These are phyloP conservation scores for Todiramphus chloris DNA, from an alignment of 2,113 vertebrate species.

Conservation along the genomic window DNA sequence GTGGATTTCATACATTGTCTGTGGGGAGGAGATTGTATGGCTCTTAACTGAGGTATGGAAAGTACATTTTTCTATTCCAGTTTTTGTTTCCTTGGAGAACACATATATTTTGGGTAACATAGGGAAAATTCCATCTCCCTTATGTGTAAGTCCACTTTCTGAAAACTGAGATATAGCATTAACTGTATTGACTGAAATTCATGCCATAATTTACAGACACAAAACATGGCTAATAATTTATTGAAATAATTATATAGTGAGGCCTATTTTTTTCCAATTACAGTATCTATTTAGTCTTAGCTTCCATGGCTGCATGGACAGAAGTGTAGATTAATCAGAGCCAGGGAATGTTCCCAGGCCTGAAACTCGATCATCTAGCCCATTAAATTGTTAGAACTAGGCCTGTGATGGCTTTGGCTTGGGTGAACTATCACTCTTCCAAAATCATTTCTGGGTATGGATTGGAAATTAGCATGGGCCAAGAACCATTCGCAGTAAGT, in stretches of 20 bases:
- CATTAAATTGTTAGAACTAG: slow-evolving; percentile 11
- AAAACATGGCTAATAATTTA: not conserved
- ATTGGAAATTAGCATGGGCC: not conserved
- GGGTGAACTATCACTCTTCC: not conserved
- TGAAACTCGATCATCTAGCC: slow-evolving; percentile 4
- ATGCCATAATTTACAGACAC: not conserved
- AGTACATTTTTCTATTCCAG: not conserved
- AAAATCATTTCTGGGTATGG: slow-evolving; percentile 27
- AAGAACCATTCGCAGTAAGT: not conserved
- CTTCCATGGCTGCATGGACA: not conserved
- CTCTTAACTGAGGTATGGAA: not conserved
- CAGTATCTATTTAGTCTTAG: slow-evolving; percentile 26
- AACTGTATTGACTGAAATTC: not conserved
- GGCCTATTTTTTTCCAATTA: slow-evolving; percentile 4
- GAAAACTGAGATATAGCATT: not conserved
- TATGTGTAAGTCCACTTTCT: not conserved
- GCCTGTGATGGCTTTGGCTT: slow-evolving; percentile 26
- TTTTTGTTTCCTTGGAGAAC: slow-evolving; percentile 50
- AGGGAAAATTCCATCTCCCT: slow-evolving; percentile 11
- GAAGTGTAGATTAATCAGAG: slow-evolving; percentile 5
- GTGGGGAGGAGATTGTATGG: not conserved
- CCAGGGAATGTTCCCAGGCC: slow-evolving; percentile 34
- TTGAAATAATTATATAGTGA: not conserved
- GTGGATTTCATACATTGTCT: not conserved
- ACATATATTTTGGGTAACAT: not conserved